Base-by-base conservation (phyloP, 2,797 vertebrate genomes). In the Cyclopterus lumpus region DNA sequence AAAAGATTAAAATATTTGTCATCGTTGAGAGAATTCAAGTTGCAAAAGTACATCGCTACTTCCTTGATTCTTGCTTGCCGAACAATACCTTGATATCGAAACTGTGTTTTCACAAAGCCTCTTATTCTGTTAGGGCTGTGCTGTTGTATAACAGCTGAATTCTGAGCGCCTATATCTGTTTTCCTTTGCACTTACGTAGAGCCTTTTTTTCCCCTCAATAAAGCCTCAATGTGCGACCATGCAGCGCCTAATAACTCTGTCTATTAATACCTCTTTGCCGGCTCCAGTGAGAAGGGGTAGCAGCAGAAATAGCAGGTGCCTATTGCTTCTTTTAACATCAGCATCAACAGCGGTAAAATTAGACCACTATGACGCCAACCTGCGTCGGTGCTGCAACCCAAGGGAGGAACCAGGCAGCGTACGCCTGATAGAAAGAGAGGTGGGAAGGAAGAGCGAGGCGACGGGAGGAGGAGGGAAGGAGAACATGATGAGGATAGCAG, bases 341-440 rank as follows among this genome's bases (percentile, higher is more conserved):
- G 95, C 96, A 97, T 96, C 97, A 96, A 95, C 94, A 82, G 75
- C 90, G 95, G 96, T 97, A 98, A 98, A 98, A 96, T 97, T 99
- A 98, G 97, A 97, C 94, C 91, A 81, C 94, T 82, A 92, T 99
- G 97, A 99, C 97, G 97, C 92, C 95, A 93, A 93, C 94, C 94
- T 97, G 95, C 97, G 96, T 98, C 95, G 95, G 90, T 94, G 82
- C 92, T 91, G 93, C 95, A 94, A 94, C 97, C 96, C 96, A 96
- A 94, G 96, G 97, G 97, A 94, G 91, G 91, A 93, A 91, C 85
- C 87, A 93, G 86, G 74, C 90, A 89, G 83, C 30, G 73, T 88
- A 83, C 64, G 87, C 81, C 80, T 82, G 87, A 79, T 76, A 79
- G 77, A 85, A 77, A 71, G 66, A 84, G 82, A 86, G 63, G 58